Evolutionary conservation across 1,140 invertebrate genomes (phyloP).

Genomic region (Ips typographus): DNA sequence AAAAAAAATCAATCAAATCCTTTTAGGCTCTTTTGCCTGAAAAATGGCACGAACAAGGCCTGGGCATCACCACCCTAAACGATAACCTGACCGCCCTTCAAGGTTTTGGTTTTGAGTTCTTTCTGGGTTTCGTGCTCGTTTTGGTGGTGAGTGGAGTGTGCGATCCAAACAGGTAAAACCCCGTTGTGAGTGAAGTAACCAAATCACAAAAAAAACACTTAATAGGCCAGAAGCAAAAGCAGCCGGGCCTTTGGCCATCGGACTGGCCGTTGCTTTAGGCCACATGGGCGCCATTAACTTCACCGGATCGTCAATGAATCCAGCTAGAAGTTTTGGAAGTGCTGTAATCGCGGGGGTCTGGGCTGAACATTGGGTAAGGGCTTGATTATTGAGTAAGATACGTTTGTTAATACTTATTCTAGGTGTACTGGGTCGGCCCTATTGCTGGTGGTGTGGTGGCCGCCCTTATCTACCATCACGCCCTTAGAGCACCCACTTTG

Average conservation of each 20-base stretch:
- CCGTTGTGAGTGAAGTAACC: background rate
- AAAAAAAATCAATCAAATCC: background rate
- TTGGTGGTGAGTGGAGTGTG: slow-evolving; percentile 86
- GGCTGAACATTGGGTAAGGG: slow-evolving; percentile 77
- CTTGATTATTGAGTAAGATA: too few relatives aligned
- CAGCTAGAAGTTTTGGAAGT: slow-evolving; percentile 81
- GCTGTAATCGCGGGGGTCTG: slow-evolving; percentile 76
- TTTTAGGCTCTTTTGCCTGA: slow-evolving; percentile 65
- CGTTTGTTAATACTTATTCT: slow-evolving; percentile 36
- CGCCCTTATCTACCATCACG: slow-evolving; percentile 73
- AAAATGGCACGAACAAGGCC: slow-evolving; percentile 49
- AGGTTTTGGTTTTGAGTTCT: slow-evolving; percentile 85
- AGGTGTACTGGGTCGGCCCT: slow-evolving; percentile 88
- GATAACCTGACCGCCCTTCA: slow-evolving; percentile 60
- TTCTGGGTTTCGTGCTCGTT: slow-evolving; percentile 86
- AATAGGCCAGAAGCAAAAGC: slow-evolving; percentile 67
- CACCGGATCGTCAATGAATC: slow-evolving; percentile 89
- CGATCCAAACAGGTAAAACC: slow-evolving; percentile 62
- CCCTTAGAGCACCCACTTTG: slow-evolving; percentile 63
- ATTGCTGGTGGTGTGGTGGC: slow-evolving; percentile 77
- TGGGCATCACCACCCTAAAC: slow-evolving; percentile 41
- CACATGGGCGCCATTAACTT: slow-evolving; percentile 83
- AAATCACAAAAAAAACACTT: background rate
- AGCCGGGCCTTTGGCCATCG: slow-evolving; percentile 86
- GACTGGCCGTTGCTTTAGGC: slow-evolving; percentile 81